Base-by-base conservation (phyloP, 1,140 invertebrate genomes). In the Drosophila equinoxialis region DNA sequence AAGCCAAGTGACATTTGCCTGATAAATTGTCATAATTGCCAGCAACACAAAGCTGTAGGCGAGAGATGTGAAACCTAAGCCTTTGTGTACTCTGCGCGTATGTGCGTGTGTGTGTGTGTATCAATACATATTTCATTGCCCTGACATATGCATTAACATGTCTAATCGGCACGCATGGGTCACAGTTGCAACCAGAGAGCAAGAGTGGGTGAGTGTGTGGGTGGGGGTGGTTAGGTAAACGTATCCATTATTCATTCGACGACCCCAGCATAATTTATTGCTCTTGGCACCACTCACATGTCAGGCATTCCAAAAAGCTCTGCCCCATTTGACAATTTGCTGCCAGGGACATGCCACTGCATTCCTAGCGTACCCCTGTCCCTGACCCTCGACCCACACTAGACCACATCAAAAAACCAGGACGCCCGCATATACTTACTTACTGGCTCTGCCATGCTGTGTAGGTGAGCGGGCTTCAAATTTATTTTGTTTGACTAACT, bases 81-180 rank as follows among this genome's bases (percentile, higher is more conserved):
- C 45, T 51, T 51, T 51, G 37, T 51, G 17, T 51, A 10, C 17
- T 23, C 30, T 30, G 30, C 30, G 30, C 30, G 45, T 51, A 20
- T 51, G 45, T 23, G 20, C 2, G 20, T 20, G 69, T 62, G 57
- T 35, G 26, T 51, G 59, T 74, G 13, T 13, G 74, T 55, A 79
- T 87, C 83, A 71, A 87, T 83, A 81, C 84, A 89, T 86, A 86
- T 86, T 86, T 86, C 84, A 86, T 87, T 75, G 69, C 66, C 79
- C 83, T 86, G 83, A 86, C 83, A 87, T 65, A 82, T 87, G 84
- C 83, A 86, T 86, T 86, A 86, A 86, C 84, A 78, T 87, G 84
- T 83, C 80, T 79, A 87, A 86, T 81, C 82, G 82, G 71, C 79
- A 78, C 71, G 66, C 82, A 69, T 42, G 73, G 74, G 74, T 42